Percentiles rank a stretch among this genome's conserved stretches.
phyloP scores from a whole-genome alignment of 2,797 vertebrate species.

The Poecilia picta region DNA sequence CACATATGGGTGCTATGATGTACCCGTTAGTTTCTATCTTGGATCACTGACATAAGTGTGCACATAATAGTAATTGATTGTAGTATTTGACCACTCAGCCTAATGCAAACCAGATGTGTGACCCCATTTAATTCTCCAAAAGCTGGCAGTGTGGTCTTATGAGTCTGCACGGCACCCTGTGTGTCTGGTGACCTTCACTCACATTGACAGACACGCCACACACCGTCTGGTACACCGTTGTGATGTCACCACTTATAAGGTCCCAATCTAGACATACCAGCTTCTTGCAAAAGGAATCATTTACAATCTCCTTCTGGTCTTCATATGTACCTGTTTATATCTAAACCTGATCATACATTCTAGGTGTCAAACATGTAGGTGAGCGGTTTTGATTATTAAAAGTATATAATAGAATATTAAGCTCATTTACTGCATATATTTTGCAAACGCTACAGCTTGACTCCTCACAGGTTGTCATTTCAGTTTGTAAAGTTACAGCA shows the following conservation, averaged over 20 bases:
- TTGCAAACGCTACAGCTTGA: not conserved
- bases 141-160: not conserved
- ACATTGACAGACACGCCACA: not conserved
- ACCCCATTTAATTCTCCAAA: not conserved
- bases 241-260: not conserved
- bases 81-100: not conserved
- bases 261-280: not conserved
- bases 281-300: not conserved
- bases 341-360: not conserved
- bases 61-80: not conserved
- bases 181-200: not conserved
- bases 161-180: not conserved
- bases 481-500: not conserved
- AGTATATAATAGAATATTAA: not conserved
- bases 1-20: not conserved
- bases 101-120: not conserved
- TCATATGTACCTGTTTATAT: not conserved
- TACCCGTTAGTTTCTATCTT: not conserved
- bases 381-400: not conserved
- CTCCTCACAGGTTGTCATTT: not conserved
- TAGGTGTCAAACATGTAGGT: not conserved
- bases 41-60: not conserved
- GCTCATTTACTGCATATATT: not conserved
- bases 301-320: not conserved
- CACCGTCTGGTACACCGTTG: not conserved